Evolutionary conservation across 2,888 invertebrate species (phyloP), one percentile per base, ranked within the genome.

Genomic region (Cyrtodaria siliqua): DNA sequence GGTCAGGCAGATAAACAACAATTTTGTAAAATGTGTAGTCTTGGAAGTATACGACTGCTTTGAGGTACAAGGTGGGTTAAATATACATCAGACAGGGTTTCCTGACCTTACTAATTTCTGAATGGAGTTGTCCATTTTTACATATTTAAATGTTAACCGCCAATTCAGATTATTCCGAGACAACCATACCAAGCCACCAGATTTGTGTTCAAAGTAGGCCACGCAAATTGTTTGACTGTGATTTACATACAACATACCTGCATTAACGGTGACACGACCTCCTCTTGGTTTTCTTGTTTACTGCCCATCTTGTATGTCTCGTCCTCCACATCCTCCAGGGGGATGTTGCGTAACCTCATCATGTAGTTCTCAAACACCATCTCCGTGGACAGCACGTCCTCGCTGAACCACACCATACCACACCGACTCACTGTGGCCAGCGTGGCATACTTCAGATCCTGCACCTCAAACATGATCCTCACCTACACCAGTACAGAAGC

Each of bases 331-430:
- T 93, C 93, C 70, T 92, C 92, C 66, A 93, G 82, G 18, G 92
- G 88, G 1, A 91, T 87, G 71, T 96, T 96, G 78, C 95, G 95
- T 89, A 99, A 94, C 71, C 97, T 95, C 86, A 96, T 94, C 89
- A 99, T 94, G 93, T 97, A 99, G 93, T 99, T 97, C 91, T 99
- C 98, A 93, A 98, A 99, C 87, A 99, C 97, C 99, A 99, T 99
- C 93, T 99, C 99, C 0, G 98, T 97, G 0, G 98, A 97, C 6
- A 99, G 95, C 0, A 99, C 99, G 93, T 99, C 99, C 93, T 99
- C 99, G 12, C 98, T 98, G 95, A 99, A 99, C 99, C 99, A 99
- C 50, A 99, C 99, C 99, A 99, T 99, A 83, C 99, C 99, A 93
- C 99, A 99, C 93, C 99, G 97, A 4, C 99, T 99, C 0, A 99